Evolutionary conservation across 2,888 invertebrate species (phyloP), one percentile per base, ranked within the genome.

Genomic region (Mythimna vitellina): DNA sequence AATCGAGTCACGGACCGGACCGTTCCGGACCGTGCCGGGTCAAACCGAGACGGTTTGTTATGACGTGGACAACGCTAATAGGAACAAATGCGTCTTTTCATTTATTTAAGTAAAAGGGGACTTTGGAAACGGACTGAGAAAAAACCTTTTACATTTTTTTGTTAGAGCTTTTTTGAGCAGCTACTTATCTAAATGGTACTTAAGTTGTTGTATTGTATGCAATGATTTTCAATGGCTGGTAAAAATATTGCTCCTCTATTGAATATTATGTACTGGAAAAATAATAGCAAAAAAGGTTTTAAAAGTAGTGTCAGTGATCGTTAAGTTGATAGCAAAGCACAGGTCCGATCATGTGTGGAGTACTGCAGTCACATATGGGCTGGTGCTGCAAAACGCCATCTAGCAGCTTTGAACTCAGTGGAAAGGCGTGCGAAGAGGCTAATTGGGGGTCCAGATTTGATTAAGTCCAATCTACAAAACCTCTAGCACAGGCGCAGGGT

Each of bases 1-100:
- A 89, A 85, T 85, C 87, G 76, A 87, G 88, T 88, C 88, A 88
- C 89, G 88, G 79, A 78, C 69, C 64, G 75, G 75, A 72, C 67
- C 67, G 83, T 83, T 82, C 83, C 78, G 83, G 82, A 82, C 86
- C 83, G 80, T 71, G 74, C 74, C 62, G 74, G 76, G 46, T 46
- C 46, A 46, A 46, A 46, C 46, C 17, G 46, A 68, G 72, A 84
- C 78, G 76, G 80, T 89, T 86, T 87, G 86, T 87, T 88, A 87
- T 87, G 74, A 86, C 80, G 74, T 78, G 74, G 75, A 85, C 80
- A 80, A 76, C 71, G 81, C 76, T 88, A 88, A 89, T 88, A 83
- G 86, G 83, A 81, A 86, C 86, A 86, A 83, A 85, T 80, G 80
- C 65, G 49, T 65, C 49, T 74, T 80, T 83, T 81, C 70, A 74